Evolutionary conservation across 2,113 vertebrate genomes (phyloP).

Genomic region (Picathartes gymnocephalus): DNA sequence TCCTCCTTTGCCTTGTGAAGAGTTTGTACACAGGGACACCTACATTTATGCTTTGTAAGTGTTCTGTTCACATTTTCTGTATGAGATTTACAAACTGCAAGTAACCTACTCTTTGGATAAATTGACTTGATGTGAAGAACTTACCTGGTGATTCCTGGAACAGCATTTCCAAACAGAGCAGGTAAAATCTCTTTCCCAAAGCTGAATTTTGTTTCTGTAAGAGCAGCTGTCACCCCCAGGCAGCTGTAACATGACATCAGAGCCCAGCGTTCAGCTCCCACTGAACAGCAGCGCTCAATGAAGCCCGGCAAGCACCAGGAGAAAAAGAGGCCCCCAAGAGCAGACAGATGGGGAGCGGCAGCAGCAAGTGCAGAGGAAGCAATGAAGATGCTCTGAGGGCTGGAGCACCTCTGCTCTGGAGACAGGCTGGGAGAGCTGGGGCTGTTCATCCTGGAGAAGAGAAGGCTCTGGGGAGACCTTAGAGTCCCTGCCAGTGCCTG

Average conservation of each 20-base stretch:
- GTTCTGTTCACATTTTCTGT: neutral
- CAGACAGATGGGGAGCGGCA: neutral
- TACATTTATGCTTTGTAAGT: neutral
- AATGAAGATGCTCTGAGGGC: neutral
- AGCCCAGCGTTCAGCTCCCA: neutral
- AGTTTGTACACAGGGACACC: neutral
- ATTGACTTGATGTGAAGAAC: neutral
- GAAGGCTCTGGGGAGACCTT: neutral
- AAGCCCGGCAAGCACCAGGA: neutral
- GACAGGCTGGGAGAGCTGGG: neutral
- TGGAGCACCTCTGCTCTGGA: neutral
- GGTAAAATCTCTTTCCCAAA: neutral
- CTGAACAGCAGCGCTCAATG: accelerated
- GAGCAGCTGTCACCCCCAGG: neutral
- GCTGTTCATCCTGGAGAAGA: neutral
- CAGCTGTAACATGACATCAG: neutral
- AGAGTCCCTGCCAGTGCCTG: accelerated
- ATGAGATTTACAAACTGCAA: neutral
- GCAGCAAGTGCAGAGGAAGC: neutral
- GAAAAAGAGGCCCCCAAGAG: neutral
- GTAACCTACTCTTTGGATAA: neutral
- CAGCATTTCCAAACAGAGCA: neutral
- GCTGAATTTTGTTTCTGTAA: neutral
- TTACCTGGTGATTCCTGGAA: neutral
- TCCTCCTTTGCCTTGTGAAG: neutral